phyloP scores from a whole-genome alignment of 2,113 vertebrate genomes.

The Callipepla californica region DNA sequence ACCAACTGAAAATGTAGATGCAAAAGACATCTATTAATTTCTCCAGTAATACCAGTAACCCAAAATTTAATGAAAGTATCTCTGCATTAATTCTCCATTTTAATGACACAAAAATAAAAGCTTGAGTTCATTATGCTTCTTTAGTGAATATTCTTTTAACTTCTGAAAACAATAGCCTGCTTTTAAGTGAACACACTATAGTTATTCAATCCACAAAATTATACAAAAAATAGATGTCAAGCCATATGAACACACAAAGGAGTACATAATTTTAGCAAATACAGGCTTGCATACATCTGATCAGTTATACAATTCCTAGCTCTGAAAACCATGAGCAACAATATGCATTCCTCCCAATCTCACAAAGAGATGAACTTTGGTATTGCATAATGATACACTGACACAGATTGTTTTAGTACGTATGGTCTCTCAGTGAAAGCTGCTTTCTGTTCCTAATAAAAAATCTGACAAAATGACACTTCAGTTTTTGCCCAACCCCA shows the following conservation, averaged over 20 bases:
- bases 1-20: background rate
- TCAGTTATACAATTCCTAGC: background rate
- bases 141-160: background rate
- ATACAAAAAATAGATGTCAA: background rate
- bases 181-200: background rate
- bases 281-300: background rate
- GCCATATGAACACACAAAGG: background rate
- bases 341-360: background rate
- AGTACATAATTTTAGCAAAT: background rate
- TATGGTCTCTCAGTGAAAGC: background rate
- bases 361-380: background rate
- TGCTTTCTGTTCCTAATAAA: background rate
- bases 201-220: background rate
- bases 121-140: background rate
- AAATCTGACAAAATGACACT: background rate
- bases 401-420: background rate
- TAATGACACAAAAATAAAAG: background rate
- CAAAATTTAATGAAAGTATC: background rate
- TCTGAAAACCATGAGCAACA: background rate
- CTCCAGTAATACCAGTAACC: background rate
- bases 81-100: background rate
- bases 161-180: background rate
- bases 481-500: background rate
- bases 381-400: background rate
- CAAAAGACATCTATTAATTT: background rate